These are phyloP conservation scores for Athrips mouffetella DNA, from an alignment of 2,888 invertebrate species.

Conservation along the genomic window DNA sequence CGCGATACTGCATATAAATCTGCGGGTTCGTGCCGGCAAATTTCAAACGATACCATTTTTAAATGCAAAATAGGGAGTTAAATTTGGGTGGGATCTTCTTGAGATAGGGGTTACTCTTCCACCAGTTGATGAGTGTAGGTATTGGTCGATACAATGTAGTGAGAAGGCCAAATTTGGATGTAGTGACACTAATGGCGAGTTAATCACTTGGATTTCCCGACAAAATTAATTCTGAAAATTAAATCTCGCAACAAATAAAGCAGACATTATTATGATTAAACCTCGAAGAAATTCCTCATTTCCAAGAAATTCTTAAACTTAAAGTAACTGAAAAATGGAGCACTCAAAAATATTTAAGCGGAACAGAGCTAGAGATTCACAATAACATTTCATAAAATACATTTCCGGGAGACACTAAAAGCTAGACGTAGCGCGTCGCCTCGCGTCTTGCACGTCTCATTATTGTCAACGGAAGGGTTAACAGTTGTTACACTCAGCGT, in stretches of 20 bases:
- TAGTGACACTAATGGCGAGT: too few relatives aligned
- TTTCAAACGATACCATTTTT: constrained; percentile 27
- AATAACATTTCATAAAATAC: constrained; percentile 1
- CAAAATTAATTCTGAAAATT: too few relatives aligned
- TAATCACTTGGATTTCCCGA: too few relatives aligned
- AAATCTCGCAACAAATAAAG: too few relatives aligned
- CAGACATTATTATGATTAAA: too few relatives aligned
- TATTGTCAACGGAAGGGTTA: constrained; percentile 41
- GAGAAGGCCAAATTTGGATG: too few relatives aligned
- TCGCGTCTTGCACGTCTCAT: constrained; percentile 32
- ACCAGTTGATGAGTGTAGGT: too few relatives aligned
- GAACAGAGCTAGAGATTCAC: not conserved
- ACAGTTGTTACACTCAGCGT: constrained; percentile 34
- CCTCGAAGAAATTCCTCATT: not conserved
- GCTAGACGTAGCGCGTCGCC: constrained; percentile 35
- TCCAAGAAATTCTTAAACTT: too few relatives aligned
- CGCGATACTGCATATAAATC: constrained; percentile 43
- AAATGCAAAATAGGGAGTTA: constrained; percentile 32
- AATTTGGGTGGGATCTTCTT: constrained; percentile 11
- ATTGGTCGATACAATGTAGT: too few relatives aligned
- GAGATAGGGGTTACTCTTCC: too few relatives aligned
- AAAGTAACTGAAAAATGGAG: too few relatives aligned
- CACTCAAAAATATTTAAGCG: not conserved
- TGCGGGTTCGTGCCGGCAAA: constrained; percentile 29
- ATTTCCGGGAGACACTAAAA: constrained; percentile 43